Evolutionary conservation across 2,888 invertebrate species (phyloP).

Genomic region (Bembecia ichneumoniformis): DNA sequence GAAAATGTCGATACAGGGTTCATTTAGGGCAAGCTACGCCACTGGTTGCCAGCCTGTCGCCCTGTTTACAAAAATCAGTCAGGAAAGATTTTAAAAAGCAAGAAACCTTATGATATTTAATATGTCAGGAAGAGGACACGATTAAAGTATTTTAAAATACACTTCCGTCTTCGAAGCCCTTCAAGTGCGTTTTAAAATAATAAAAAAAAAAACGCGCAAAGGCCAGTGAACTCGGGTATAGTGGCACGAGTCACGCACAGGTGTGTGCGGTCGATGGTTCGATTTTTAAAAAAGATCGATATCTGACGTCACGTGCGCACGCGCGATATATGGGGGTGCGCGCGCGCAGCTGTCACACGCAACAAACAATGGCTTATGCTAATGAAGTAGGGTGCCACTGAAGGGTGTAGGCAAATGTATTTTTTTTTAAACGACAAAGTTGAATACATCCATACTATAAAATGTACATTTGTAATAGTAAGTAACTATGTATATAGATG

Average conservation of each 20-base stretch:
- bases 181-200: neutral
- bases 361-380: slow-evolving; percentile 27
- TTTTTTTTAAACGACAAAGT: neutral
- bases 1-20: too few relatives aligned
- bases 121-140: too few relatives aligned
- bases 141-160: too few relatives aligned
- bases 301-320: slow-evolving; percentile 55
- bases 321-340: slow-evolving; percentile 23
- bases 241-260: slow-evolving; percentile 48
- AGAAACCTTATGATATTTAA: too few relatives aligned
- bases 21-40: too few relatives aligned
- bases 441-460: neutral
- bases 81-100: too few relatives aligned
- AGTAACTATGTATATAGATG: too few relatives aligned
- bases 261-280: slow-evolving; percentile 58
- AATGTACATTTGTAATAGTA: too few relatives aligned
- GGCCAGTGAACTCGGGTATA: slow-evolving; percentile 52
- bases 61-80: too few relatives aligned
- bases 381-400: slow-evolving; percentile 40
- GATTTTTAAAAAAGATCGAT: slow-evolving; percentile 51
- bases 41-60: too few relatives aligned
- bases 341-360: slow-evolving; percentile 51
- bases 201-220: slow-evolving; percentile 13
- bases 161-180: neutral
- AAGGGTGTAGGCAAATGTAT: slow-evolving; percentile 25